These are phyloP conservation scores for Lasioglossum vierecki DNA, from an alignment of 2,888 invertebrate species.

Conservation along the genomic window DNA sequence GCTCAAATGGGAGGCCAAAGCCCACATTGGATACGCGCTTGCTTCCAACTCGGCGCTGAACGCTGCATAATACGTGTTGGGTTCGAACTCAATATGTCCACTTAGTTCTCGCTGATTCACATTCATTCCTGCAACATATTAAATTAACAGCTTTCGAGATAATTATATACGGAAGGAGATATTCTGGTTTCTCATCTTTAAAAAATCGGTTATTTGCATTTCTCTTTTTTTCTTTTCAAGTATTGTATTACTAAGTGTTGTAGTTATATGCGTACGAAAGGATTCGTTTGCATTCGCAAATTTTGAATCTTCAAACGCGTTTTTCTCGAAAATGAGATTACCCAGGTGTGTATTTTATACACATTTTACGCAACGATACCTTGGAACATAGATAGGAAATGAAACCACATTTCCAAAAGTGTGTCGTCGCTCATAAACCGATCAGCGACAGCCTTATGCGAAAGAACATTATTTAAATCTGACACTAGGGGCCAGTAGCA, in stretches of 20 bases:
- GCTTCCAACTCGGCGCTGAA: constrained; percentile 99
- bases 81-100: constrained; percentile 98
- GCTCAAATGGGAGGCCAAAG: constrained; percentile 94
- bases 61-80: constrained; percentile 98
- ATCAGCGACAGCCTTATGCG: constrained; percentile 95
- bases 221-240: too few species aligned
- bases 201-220: not conserved
- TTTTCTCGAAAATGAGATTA: not conserved
- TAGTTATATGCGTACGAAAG: too few species aligned
- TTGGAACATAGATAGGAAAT: constrained; percentile 97
- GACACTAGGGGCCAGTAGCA: constrained; percentile 99
- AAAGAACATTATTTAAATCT: constrained; percentile 97
- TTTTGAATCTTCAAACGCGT: too few species aligned
- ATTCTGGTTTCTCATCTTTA: not conserved
- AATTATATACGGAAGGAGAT: not conserved
- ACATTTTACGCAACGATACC: constrained; percentile 84
- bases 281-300: too few species aligned
- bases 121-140: constrained; percentile 92
- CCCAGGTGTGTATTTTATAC: not conserved
- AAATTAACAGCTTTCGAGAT: not conserved
- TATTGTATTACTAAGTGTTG: not conserved
- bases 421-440: constrained; percentile 95
- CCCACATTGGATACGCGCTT: constrained; percentile 99
- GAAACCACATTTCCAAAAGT: constrained; percentile 98
- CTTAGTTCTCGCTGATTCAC: constrained; percentile 95